Base-by-base conservation (phyloP, 1,140 invertebrate genomes). In the Cardiocondyla obscurior region DNA sequence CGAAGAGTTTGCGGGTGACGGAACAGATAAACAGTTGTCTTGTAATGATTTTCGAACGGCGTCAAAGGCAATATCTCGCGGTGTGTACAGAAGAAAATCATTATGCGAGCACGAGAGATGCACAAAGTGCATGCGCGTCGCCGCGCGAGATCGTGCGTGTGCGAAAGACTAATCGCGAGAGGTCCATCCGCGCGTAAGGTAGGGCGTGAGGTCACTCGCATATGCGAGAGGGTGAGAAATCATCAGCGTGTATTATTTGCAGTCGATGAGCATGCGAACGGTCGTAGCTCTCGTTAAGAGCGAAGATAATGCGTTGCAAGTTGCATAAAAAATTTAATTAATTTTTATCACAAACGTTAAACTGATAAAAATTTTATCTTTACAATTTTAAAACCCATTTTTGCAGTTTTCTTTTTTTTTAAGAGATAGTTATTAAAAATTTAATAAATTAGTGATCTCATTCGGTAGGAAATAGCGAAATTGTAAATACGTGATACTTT, bases 241-340 rank as follows among this genome's bases (percentile, higher is more conserved):
- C 28, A 28, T 14, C 14, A 28, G 28, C 39, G 39, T 62, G 57
- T 22, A 46, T 76, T 62, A 76, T 46, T 76, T 76, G 55, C 39
- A 76, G 39, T 46, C 72, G 57, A 76, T 76, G 25, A 33, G n/a
- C 39, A n/a, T 51, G 51, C 55, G n/a, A 74, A 36, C 55, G 39
- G n/a, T 42, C 39, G 25, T 12, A 74, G 33, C 55, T 60, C 25
- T n/a, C n/a, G n/a, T n/a, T n/a, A n/a, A n/a, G n/a, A n/a, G n/a
- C n/a, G 28, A 33, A 19, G 55, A 28, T 33, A 33, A 33, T 28
- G n/a, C 14, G 28, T 28, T 4, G 51, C 3, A 3, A 3, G 39
- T 58, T n/a, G n/a, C n/a, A n/a, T n/a, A n/a, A 46, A 76, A 46
- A 49, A 10, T 6, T 62, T 62, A 58, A 72, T 72, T 72, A 67